A percentile compares a stretch with the other conserved stretches of the same genome.
Conservation (phyloP, 2,113 vertebrate genomes). For the Pseudorectes ferrugineus region DNA sequence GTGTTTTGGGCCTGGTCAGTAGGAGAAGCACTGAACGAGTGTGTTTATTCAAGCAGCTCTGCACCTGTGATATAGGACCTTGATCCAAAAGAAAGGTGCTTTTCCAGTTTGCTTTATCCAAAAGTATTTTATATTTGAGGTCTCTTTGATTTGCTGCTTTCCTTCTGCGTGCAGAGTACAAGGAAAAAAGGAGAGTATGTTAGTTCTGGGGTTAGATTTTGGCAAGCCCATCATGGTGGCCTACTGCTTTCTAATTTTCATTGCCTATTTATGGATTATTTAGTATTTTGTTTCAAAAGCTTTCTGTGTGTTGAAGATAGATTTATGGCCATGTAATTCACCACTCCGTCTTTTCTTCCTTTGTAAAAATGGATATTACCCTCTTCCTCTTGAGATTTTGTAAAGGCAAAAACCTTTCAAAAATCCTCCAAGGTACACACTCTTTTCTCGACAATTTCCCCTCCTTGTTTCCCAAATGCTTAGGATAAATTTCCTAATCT, state of each 20-base stretch:
- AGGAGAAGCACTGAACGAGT: rapidly evolving
- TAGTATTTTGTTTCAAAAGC: not conserved
- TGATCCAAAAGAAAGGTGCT: not conserved
- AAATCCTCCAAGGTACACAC: not conserved
- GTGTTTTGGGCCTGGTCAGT: not conserved
- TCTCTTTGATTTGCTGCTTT: not conserved
- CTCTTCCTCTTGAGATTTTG: not conserved
- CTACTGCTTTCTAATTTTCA: not conserved
- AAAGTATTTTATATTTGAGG: not conserved
- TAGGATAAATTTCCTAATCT: not conserved
- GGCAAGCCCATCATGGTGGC: not conserved
- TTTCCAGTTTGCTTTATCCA: not conserved
- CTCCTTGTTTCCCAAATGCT: not conserved
- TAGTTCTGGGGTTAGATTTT: not conserved
- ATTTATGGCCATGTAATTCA: not conserved
- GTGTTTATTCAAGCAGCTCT: not conserved
- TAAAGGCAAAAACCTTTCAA: not conserved
- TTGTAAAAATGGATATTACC: not conserved
- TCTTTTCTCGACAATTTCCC: not conserved
- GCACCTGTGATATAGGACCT: not conserved
- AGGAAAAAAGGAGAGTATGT: not conserved
- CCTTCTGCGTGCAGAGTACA: not conserved
- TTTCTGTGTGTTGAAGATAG: not conserved
- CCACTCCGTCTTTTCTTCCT: not conserved
- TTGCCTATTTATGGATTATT: not conserved